phyloP scores from a whole-genome alignment of 1,140 invertebrate genomes.

The Neodiprion fabricii region DNA sequence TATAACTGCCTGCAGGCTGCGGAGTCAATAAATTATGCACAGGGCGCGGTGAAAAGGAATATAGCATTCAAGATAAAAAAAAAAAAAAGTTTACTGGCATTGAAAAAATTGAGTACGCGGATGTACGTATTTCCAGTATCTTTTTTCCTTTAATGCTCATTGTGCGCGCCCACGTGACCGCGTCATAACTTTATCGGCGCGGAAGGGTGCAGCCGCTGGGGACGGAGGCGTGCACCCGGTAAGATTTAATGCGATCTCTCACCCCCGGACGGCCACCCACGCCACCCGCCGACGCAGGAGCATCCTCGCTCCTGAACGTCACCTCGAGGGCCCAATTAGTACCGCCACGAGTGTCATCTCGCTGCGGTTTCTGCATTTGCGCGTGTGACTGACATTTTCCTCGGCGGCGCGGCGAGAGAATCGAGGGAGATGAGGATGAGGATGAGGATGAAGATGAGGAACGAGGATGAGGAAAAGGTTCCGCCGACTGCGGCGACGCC shows the following conservation, averaged over 20 bases:
- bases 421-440: conserved; percentile 18
- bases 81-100: no score
- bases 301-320: conserved; percentile 41
- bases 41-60: no score
- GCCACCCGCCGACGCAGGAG: conserved; percentile 40
- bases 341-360: conserved; percentile 59
- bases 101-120: no score
- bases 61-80: no score
- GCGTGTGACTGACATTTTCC: conserved; percentile 56
- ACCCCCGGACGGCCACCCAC: conserved; percentile 24
- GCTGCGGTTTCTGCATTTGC: conserved; percentile 55
- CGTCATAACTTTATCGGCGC: not conserved
- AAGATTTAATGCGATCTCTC: conserved; percentile 55
- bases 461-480: conserved; percentile 25
- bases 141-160: no score
- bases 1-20: no score
- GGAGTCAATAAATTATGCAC: no score
- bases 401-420: conserved; percentile 31
- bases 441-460: conserved; percentile 18
- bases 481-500: not conserved
- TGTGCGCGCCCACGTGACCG: not conserved
- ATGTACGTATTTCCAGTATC: no score
- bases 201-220: conserved; percentile 22
- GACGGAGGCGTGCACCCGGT: conserved; percentile 48
- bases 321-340: conserved; percentile 62